Conservation (phyloP, 2,113 vertebrate genomes). For the Isurus oxyrinchus region DNA sequence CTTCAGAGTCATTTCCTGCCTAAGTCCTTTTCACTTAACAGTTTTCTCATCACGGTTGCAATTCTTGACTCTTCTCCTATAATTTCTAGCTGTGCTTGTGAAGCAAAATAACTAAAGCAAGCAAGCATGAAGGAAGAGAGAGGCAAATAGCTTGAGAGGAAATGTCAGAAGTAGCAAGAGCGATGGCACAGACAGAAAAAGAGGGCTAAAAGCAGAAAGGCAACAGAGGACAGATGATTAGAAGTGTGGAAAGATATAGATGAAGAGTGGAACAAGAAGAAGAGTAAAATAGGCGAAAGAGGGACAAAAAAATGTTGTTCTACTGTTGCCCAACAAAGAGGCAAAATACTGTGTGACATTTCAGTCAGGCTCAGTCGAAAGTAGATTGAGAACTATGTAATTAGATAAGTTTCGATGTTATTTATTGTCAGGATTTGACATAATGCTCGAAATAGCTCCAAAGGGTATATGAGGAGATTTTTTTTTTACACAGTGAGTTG, state of each 20-base stretch:
- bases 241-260: background rate
- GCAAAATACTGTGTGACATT: background rate
- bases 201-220: background rate
- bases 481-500: background rate
- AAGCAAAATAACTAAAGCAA: background rate
- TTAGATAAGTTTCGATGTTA: background rate
- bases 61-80: background rate
- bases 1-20: background rate
- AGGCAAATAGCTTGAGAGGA: background rate
- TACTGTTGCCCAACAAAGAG: background rate
- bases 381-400: background rate
- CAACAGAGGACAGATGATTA: background rate
- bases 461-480: background rate
- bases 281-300: background rate
- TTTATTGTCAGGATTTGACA: background rate
- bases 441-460: background rate
- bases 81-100: background rate
- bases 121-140: background rate
- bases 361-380: background rate
- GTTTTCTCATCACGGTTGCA: background rate
- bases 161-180: background rate
- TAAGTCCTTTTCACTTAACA: background rate
- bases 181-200: background rate
- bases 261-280: background rate
- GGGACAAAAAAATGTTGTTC: background rate